Conservation (phyloP, 2,888 invertebrate species). For the Yponomeuta evonymella region DNA sequence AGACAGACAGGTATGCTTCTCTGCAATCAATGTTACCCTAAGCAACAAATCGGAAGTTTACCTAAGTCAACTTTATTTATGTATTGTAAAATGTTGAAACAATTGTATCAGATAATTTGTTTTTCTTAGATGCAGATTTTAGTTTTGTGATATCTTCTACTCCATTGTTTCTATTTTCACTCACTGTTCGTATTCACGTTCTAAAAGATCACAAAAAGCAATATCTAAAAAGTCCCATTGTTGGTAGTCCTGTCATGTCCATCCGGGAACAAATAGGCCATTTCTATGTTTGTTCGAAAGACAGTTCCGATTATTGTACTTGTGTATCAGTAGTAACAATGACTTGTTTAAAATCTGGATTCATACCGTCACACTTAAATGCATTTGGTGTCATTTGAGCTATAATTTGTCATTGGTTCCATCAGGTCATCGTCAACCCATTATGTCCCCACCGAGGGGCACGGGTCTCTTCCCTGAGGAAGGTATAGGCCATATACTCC, state of each 20-base stretch:
- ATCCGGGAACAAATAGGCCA: neutral
- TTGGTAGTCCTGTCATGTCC: neutral
- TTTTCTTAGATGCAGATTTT: too few species aligned
- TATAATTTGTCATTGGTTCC: slow-evolving; percentile 40
- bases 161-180: neutral
- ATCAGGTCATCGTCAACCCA: too few species aligned
- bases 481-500: too few species aligned
- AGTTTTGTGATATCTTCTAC: too few species aligned
- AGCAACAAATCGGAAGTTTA: too few species aligned
- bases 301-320: neutral
- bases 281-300: neutral
- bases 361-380: slow-evolving; percentile 47
- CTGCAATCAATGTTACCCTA: too few species aligned
- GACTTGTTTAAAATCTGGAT: slow-evolving; percentile 41
- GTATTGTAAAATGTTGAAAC: too few species aligned
- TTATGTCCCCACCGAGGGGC: too few species aligned
- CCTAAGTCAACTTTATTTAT: too few species aligned
- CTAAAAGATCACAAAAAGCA: neutral
- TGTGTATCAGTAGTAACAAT: slow-evolving; percentile 28
- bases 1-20: too few species aligned
- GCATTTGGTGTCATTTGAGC: slow-evolving; percentile 35
- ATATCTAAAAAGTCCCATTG: neutral
- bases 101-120: too few species aligned
- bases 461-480: too few species aligned
- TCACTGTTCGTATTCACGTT: neutral